These are phyloP conservation scores for Acomys russatus DNA, from an alignment of 2,797 vertebrate species.

Conservation along the genomic window DNA sequence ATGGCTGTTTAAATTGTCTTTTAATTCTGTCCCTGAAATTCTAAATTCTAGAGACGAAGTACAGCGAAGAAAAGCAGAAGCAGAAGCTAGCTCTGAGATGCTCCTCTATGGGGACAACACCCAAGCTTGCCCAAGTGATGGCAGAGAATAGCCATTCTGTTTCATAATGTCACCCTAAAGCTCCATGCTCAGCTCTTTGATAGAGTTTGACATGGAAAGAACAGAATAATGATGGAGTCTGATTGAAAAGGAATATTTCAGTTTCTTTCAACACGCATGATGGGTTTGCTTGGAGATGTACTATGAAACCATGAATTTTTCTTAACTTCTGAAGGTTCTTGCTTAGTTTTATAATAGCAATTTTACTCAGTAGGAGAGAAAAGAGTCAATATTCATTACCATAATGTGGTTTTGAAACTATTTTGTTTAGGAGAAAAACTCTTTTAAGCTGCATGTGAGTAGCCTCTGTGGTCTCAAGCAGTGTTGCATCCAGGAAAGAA, in stretches of 20 bases:
- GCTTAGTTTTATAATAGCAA: slow-evolving; percentile 74
- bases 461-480: background rate
- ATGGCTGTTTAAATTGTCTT: background rate
- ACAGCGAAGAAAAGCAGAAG: background rate
- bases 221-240: slow-evolving; percentile 52
- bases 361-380: slow-evolving; percentile 77
- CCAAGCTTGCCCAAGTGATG: background rate
- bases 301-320: slow-evolving; percentile 52
- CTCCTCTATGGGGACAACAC: background rate
- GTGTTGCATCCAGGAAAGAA: slow-evolving; percentile 17
- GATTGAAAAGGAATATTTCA: slow-evolving; percentile 31
- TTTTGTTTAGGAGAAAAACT: slow-evolving; percentile 11
- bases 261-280: background rate
- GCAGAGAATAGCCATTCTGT: background rate
- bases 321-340: slow-evolving; percentile 24
- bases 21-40: slow-evolving; percentile 28
- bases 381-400: slow-evolving; percentile 37
- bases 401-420: slow-evolving; percentile 66
- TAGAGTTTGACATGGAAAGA: background rate
- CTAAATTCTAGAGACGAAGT: slow-evolving; percentile 3
- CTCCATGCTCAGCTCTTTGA: background rate
- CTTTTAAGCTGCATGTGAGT: background rate
- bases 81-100: background rate
- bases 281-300: background rate
- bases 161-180: slow-evolving; percentile 46